phyloP scores from a whole-genome alignment of 1,140 invertebrate genomes.

The Drosophila truncata region DNA sequence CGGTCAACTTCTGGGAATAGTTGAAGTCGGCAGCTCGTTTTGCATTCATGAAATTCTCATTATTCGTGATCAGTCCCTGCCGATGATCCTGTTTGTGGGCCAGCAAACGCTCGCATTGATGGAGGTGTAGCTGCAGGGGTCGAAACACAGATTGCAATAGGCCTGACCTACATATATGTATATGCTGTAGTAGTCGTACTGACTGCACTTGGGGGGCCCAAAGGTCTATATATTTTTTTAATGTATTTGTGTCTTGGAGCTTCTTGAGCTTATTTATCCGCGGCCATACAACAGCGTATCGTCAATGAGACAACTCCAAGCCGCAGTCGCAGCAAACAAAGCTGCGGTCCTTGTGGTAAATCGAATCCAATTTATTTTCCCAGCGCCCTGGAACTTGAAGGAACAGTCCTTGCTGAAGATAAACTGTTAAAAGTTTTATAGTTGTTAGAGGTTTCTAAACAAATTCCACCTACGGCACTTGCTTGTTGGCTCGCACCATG shows the following conservation, averaged over 20 bases:
- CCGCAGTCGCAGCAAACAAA: conserved; percentile 75
- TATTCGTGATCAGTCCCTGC: conserved; percentile 63
- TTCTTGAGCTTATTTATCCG: too few species aligned
- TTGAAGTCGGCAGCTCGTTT: conserved; percentile 35
- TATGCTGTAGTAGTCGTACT: conserved; percentile 47
- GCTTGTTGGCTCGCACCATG: too few species aligned
- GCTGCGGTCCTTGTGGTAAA: conserved; percentile 85
- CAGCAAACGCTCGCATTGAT: conserved; percentile 54
- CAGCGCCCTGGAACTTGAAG: conserved; percentile 86
- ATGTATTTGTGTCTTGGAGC: too few species aligned
- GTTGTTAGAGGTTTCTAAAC: too few species aligned
- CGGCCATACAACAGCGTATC: conserved; percentile 87
- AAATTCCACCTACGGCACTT: too few species aligned
- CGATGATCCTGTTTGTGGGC: conserved; percentile 72
- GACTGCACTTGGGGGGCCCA: conserved; percentile 42
- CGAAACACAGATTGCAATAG: conserved; percentile 64
- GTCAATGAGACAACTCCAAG: conserved; percentile 87
- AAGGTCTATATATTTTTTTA: too few species aligned
- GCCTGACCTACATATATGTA: too few species aligned
- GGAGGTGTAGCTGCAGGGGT: conserved; percentile 67
- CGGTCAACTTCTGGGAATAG: conserved; percentile 54
- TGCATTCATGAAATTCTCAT: conserved; percentile 68
- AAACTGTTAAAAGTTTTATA: conserved; percentile 73
- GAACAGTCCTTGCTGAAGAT: conserved; percentile 85
- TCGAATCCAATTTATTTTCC: conserved; percentile 86